These are phyloP conservation scores for Microdon myrmicae DNA, from an alignment of 2,888 invertebrate species.

Conservation along the genomic window DNA sequence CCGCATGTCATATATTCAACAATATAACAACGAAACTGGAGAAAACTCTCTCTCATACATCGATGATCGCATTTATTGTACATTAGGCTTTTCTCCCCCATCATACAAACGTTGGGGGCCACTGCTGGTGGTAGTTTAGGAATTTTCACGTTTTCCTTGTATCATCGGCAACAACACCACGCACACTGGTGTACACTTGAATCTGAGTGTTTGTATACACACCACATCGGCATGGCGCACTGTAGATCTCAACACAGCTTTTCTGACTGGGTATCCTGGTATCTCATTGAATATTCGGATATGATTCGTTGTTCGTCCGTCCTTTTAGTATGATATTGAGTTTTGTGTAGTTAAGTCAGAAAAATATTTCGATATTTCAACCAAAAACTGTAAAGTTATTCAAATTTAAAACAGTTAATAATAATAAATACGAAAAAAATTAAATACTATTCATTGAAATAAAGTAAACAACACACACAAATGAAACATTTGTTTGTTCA, in stretches of 20 bases:
- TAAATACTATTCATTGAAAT: constrained; percentile 6
- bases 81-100: no score
- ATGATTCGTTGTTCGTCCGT: constrained; percentile 59
- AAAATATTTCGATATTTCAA: constrained; percentile 63
- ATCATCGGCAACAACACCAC: constrained; percentile 38
- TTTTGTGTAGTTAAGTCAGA: constrained; percentile 68
- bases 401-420: constrained; percentile 53
- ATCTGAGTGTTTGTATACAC: constrained; percentile 10
- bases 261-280: constrained; percentile 51
- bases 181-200: no score
- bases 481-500: constrained; percentile 3
- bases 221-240: constrained; percentile 42
- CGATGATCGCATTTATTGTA: constrained; percentile 36
- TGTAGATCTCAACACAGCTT: constrained; percentile 40
- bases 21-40: constrained; percentile 23
- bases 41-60: constrained; percentile 46
- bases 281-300: constrained; percentile 47
- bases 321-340: constrained; percentile 68
- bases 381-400: constrained; percentile 57
- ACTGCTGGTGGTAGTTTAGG: constrained; percentile 18
- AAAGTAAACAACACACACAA: constrained; percentile 5
- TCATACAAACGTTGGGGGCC: no score
- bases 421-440: constrained; percentile 40
- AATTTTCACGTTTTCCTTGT: constrained; percentile 46
- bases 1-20: constrained; percentile 18